phyloP scores from a whole-genome alignment of 1,140 invertebrate genomes.

The honey bee (Apis mellifera) region Amel_HAv3.1 CM009939.2:5498501-5499000 shows the following conservation, averaged over 20 bases:
- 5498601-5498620: not conserved
- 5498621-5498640: slow-evolving; percentile 24
- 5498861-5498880: not conserved
- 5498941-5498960: no score
- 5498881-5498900: not conserved
- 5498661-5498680: slow-evolving; percentile 22
- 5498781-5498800: slow-evolving; percentile 59
- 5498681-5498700: not conserved
- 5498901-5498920: no score
- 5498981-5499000: no score
- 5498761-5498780: slow-evolving; percentile 40
- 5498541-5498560: not conserved
- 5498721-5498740: not conserved
- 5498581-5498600: not conserved
- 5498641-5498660: not conserved
- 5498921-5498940: no score
- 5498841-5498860: slow-evolving; percentile 40
- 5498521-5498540: slow-evolving; percentile 30
- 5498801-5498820: slow-evolving; percentile 48
- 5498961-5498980: no score
- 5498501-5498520: slow-evolving; percentile 55
- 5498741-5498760: slow-evolving; percentile 46
- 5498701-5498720: slow-evolving; percentile 17
- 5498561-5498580: not conserved
- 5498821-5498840: slow-evolving; percentile 10